Evolutionary conservation across 2,888 invertebrate species (phyloP).

Genomic region (Spatulosminthurus flaviceps): DNA sequence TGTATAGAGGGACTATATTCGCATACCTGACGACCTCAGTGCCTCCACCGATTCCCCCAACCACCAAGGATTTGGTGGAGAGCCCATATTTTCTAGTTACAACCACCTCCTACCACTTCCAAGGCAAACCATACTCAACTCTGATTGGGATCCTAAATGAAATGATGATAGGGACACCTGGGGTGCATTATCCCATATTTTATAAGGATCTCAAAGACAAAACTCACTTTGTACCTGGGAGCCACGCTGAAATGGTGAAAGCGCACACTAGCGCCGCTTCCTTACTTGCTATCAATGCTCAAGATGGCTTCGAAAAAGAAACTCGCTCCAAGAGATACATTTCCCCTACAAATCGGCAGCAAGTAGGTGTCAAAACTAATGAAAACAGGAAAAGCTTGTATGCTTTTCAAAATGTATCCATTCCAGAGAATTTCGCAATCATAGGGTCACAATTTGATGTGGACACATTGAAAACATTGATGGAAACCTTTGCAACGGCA

Average conservation of each 20-base stretch:
- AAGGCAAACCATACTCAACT: slow-evolving; percentile 34
- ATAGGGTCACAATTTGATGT: slow-evolving; percentile 37
- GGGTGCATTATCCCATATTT: slow-evolving; percentile 23
- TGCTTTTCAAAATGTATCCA: slow-evolving; percentile 22
- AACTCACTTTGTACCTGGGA: slow-evolving; percentile 15
- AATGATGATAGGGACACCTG: slow-evolving; percentile 29
- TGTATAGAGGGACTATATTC: slow-evolving; percentile 36
- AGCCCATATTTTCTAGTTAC: slow-evolving; percentile 38
- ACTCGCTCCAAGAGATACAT: too few relatives aligned
- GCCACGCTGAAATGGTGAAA: slow-evolving; percentile 29
- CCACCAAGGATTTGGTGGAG: slow-evolving; percentile 35
- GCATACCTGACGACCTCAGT: slow-evolving; percentile 17
- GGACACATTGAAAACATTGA: slow-evolving; percentile 11
- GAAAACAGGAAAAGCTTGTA: neutral
- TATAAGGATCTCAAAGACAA: slow-evolving; percentile 31
- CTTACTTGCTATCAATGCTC: neutral
- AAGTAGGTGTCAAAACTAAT: too few relatives aligned
- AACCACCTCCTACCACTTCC: slow-evolving; percentile 26
- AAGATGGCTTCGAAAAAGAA: neutral
- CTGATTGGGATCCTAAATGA: slow-evolving; percentile 36
- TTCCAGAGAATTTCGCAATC: slow-evolving; percentile 30
- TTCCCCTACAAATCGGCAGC: too few relatives aligned
- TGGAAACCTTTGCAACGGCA: slow-evolving; percentile 30
- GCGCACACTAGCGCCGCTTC: neutral
- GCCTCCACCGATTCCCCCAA: slow-evolving; percentile 24